Evolutionary conservation across 2,113 vertebrate species (phyloP), one percentile per base, ranked within the genome.

Genomic region (Condylura cristata): DNA sequence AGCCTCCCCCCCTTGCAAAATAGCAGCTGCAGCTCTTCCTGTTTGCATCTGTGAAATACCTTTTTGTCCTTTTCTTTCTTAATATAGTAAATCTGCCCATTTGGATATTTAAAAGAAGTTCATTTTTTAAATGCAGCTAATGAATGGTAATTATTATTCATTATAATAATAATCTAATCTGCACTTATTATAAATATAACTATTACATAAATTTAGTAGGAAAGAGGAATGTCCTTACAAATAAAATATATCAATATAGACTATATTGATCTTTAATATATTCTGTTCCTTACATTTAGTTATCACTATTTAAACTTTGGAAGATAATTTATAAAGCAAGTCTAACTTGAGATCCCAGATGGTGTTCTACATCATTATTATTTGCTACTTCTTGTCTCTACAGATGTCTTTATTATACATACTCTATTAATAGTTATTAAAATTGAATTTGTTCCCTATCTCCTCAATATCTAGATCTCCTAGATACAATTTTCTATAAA

Each of bases 151-250:
- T n/a, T n/a, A n/a, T n/a, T n/a, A n/a, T n/a, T n/a, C n/a, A n/a
- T n/a, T n/a, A n/a, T n/a, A n/a, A n/a, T n/a, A n/a, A n/a, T n/a
- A n/a, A n/a, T n/a, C n/a, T n/a, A n/a, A n/a, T n/a, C n/a, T n/a
- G n/a, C n/a, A n/a, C n/a, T n/a, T 5, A 68, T 46, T 61, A 53
- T 72, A 65, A 63, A 85, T 65, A 58, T 34, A 39, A 17, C 53
- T 39, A 5, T 48, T 81, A 53, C 8, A 61, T 86, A 71, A 80
- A 60, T 41, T 82, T 61, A 60, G 28, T 18, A 61, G 74, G 61
- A 65, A 80, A 92, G 76, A 87, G 9, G 1, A 81, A 95, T 28
- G 71, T 2, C 61, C 11, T 93, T 96, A 58, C n/a, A 95, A 70
- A 66, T 91, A 39, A 91, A 89, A 44, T 63, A 3, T 56, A 17